phyloP scores from a whole-genome alignment of 2,113 vertebrate genomes.

The Bagarius yarrelli region DNA sequence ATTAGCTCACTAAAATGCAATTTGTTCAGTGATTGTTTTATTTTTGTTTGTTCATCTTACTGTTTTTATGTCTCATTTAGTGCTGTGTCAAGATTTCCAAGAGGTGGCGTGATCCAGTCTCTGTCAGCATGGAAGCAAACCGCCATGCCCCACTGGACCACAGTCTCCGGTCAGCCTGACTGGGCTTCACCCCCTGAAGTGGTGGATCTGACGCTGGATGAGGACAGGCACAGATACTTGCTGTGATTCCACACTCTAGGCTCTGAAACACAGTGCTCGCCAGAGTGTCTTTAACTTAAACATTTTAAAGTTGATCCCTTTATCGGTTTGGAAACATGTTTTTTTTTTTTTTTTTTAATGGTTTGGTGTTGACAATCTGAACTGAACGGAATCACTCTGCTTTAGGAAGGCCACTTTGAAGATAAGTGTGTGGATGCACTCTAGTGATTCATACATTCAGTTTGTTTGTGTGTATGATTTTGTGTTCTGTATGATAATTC shows the following conservation, averaged over 20 bases:
- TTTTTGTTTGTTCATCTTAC: neutral
- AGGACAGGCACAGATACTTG: constrained; percentile 92
- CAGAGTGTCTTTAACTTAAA: constrained; percentile 42
- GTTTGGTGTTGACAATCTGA: neutral
- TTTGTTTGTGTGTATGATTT: neutral
- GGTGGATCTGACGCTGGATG: constrained; percentile 95
- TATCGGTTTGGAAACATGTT: neutral
- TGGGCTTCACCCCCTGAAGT: constrained; percentile 91
- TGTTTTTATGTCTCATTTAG: constrained; percentile 11
- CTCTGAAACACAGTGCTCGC: constrained; percentile 22
- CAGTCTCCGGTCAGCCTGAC: constrained; percentile 82
- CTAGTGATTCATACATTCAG: neutral
- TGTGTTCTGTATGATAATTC: neutral
- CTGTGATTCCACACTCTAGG: constrained; percentile 78
- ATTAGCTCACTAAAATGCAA: neutral
- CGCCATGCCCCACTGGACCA: constrained; percentile 82
- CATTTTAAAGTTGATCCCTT: constrained; percentile 19
- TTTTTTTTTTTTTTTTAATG: neutral
- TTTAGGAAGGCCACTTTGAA: constrained; percentile 3
- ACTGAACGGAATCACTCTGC: neutral
- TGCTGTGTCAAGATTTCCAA: constrained; percentile 76
- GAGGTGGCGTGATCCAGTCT: constrained; percentile 93
- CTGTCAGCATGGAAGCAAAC: constrained; percentile 89
- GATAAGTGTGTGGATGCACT: neutral
- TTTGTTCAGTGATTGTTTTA: neutral